These are phyloP conservation scores for Takifugu flavidus DNA, from an alignment of 2,113 vertebrate species.

Conservation along the genomic window DNA sequence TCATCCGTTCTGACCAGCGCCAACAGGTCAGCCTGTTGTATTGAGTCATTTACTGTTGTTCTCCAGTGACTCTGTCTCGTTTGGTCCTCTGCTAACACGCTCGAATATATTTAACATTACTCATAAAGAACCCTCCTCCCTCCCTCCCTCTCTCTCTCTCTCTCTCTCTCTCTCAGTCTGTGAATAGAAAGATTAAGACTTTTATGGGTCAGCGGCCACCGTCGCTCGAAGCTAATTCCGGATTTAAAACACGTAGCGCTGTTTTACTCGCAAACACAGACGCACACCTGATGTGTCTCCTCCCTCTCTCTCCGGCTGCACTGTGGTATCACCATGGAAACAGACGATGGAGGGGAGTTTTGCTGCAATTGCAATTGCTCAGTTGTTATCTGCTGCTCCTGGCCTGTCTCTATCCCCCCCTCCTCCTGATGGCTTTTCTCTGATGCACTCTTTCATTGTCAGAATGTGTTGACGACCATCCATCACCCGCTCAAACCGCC, in stretches of 20 bases:
- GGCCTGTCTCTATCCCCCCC: slow-evolving; percentile 7
- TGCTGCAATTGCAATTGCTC: slow-evolving; percentile 50
- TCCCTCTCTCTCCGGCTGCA: slow-evolving; percentile 27
- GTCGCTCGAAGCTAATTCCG: slow-evolving; percentile 55
- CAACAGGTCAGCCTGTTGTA: slow-evolving; percentile 49
- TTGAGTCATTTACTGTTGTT: slow-evolving; percentile 42
- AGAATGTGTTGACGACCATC: slow-evolving; percentile 16
- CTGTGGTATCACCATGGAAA: slow-evolving; percentile 67
- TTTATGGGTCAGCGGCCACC: slow-evolving; percentile 58
- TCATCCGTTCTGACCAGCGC: slow-evolving; percentile 22
- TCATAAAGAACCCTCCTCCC: slow-evolving; percentile 30
- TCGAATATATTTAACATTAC: background rate
- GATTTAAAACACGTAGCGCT: slow-evolving; percentile 47
- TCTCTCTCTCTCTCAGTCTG: background rate
- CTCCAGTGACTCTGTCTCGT: slow-evolving; percentile 11
- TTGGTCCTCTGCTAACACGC: slow-evolving; percentile 22
- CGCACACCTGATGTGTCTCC: slow-evolving; percentile 15
- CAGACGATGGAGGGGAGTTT: slow-evolving; percentile 64
- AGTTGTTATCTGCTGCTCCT: slow-evolving; percentile 42
- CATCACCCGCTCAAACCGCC: slow-evolving; percentile 4
- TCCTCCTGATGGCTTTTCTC: background rate
- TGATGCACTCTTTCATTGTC: slow-evolving; percentile 20
- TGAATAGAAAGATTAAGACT: slow-evolving; percentile 45
- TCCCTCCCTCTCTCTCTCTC: slow-evolving; percentile 27
- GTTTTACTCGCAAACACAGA: slow-evolving; percentile 25